These are phyloP conservation scores for Axinella damicornis DNA, from an alignment of 37 sponge, comb jelly and placozoan species.

Conservation along the genomic window DNA sequence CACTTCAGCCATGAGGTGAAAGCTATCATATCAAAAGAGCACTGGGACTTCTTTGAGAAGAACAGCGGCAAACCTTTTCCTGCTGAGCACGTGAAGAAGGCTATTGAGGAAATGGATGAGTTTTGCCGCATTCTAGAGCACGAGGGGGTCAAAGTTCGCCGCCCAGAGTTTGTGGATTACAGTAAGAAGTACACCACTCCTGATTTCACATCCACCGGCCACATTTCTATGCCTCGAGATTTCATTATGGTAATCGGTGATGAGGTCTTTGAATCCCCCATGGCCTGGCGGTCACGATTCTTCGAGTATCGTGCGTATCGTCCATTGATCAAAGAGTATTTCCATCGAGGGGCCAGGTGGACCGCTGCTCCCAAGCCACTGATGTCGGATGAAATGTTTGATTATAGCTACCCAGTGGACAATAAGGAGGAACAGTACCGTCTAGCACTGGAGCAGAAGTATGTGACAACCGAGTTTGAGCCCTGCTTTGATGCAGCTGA, in stretches of 20 bases:
- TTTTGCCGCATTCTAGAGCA: constrained; percentile 49
- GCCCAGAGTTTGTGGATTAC: constrained; percentile 53
- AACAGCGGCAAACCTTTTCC: constrained; percentile 54
- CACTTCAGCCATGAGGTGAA: constrained; percentile 54
- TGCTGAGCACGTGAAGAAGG: constrained; percentile 32
- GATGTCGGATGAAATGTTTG: constrained; percentile 70
- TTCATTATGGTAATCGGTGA: constrained; percentile 74
- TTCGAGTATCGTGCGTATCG: constrained; percentile 83
- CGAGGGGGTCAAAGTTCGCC: constrained; percentile 67
- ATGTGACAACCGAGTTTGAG: constrained; percentile 85
- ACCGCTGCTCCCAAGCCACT: constrained; percentile 79
- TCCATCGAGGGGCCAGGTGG: constrained; percentile 71
- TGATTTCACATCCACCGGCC: constrained; percentile 44
- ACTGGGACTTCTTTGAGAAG: constrained; percentile 46
- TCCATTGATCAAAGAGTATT: constrained; percentile 71
- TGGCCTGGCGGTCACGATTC: constrained; percentile 85
- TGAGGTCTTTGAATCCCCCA: constrained; percentile 85
- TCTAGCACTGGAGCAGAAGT: constrained; percentile 57
- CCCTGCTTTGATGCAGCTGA: constrained; percentile 87
- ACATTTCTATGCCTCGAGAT: constrained; percentile 68
- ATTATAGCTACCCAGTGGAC: constrained; percentile 42
- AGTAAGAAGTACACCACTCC: constrained; percentile 59
- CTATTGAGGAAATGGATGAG: constrained; percentile 40
- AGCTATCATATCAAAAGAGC: constrained; percentile 39
- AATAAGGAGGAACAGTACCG: constrained; percentile 18